A percentile compares a stretch with the other conserved stretches of the same genome.
Evolutionary conservation across 2,888 invertebrate species (phyloP).

Genomic region (Zaprionus obscuricornis): DNA sequence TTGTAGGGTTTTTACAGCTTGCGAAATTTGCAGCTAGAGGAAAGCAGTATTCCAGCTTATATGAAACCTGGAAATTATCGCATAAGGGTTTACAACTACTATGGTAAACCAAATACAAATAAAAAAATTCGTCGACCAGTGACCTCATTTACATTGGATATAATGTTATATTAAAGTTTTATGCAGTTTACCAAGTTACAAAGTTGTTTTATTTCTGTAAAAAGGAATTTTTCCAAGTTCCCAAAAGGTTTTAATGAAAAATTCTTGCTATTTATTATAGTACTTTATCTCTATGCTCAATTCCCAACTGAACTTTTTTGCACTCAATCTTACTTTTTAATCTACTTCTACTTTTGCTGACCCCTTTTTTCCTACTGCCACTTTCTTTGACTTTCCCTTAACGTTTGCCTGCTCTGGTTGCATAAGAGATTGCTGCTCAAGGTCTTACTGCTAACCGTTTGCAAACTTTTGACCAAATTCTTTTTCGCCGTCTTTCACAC

Average conservation of each 20-base stretch:
- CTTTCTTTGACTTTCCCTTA: constrained; percentile 12
- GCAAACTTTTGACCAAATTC: constrained; percentile 25
- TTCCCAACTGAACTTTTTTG: too few relatives aligned
- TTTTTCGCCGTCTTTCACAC: constrained; percentile 31
- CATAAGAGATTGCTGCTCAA: constrained; percentile 40
- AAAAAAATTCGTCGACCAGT: constrained; percentile 35
- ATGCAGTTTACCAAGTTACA: constrained; percentile 15
- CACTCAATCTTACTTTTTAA: too few relatives aligned
- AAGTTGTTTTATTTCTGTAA: neutral
- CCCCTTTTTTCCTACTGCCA: neutral
- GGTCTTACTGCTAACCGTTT: constrained; percentile 10
- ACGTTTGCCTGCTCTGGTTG: constrained; percentile 6
- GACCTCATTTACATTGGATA: constrained; percentile 33
- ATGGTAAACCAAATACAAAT: constrained; percentile 9
- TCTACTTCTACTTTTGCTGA: neutral
- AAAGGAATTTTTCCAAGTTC: too few relatives aligned
- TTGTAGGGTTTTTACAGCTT: constrained; percentile 40
- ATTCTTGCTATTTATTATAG: too few relatives aligned
- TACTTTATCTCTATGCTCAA: too few relatives aligned
- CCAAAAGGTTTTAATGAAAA: too few relatives aligned
- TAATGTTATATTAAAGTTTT: constrained; percentile 51
- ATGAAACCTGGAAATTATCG: constrained; percentile 50
- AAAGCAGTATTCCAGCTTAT: constrained; percentile 50
- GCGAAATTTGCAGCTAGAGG: constrained; percentile 50
- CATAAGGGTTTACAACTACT: constrained; percentile 28